A percentile compares a stretch with the other conserved stretches of the same genome.
phyloP scores from a whole-genome alignment of 2,113 vertebrate species.

The Connochaetes taurinus region DNA sequence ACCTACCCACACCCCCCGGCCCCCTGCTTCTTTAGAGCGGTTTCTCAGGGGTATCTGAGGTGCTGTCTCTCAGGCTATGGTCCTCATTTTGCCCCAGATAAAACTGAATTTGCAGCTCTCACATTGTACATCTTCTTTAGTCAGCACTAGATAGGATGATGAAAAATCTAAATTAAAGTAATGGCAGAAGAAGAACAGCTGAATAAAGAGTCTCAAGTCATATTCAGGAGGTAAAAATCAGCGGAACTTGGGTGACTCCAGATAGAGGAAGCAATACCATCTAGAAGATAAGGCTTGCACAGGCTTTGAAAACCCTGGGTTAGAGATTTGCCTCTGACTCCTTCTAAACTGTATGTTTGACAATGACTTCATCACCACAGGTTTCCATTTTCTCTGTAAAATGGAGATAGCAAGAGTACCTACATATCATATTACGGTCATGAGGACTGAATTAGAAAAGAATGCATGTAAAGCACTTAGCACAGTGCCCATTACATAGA shows the following conservation, averaged over 20 bases:
- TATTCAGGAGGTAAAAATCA: neutral
- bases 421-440: neutral
- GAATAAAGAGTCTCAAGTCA: neutral
- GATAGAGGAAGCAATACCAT: neutral
- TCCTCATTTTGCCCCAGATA: neutral
- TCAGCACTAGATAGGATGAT: neutral
- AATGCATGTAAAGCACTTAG: neutral
- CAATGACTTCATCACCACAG: neutral
- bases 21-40: neutral
- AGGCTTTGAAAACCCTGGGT: neutral
- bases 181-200: neutral
- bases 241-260: neutral
- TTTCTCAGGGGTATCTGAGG: neutral
- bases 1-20: fast-evolving
- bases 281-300: neutral
- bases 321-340: neutral
- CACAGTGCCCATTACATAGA: neutral
- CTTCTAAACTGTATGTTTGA: neutral
- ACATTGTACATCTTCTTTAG: neutral
- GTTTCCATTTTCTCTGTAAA: neutral
- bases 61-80: neutral
- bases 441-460: neutral
- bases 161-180: neutral
- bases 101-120: neutral
- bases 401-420: neutral